Evolutionary conservation across 1,140 invertebrate species (phyloP).

Genomic region (Hyphantria cunea): DNA sequence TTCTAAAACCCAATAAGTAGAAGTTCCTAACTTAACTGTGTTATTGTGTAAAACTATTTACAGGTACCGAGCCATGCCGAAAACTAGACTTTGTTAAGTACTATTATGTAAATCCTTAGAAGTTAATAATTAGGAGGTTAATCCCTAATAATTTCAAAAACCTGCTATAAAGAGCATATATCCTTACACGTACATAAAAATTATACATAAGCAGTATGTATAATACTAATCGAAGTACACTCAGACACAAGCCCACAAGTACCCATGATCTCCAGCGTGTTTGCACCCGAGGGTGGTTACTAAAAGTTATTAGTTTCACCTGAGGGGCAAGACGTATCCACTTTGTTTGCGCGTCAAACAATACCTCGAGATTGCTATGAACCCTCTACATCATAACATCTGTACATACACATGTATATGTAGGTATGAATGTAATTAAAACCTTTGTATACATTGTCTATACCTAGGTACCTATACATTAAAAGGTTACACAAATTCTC

Average conservation of each 20-base stretch:
- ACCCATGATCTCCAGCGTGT: slow-evolving; percentile 15
- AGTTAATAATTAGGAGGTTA: no score
- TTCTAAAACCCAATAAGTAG: no score
- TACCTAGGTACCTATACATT: not conserved
- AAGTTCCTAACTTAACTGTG: no score
- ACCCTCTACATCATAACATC: slow-evolving; percentile 31
- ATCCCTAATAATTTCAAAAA: no score
- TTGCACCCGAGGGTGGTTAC: slow-evolving; percentile 10
- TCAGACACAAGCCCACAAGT: not conserved
- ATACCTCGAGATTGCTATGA: slow-evolving; percentile 64
- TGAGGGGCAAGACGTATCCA: slow-evolving; percentile 52
- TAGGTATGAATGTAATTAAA: slow-evolving; percentile 13
- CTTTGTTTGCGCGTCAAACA: slow-evolving; percentile 68
- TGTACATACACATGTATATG: not conserved
- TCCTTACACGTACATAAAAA: no score
- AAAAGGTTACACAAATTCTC: no score
- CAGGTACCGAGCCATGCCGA: no score
- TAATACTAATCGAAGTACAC: slow-evolving; percentile 3
- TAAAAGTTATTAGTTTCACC: slow-evolving; percentile 67
- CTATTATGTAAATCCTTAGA: no score
- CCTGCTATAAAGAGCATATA: no score
- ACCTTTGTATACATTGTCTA: slow-evolving; percentile 4
- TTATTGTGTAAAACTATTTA: no score
- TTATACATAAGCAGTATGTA: not conserved
- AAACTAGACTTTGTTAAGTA: no score